Evolutionary conservation across 2,888 invertebrate species (phyloP).

Genomic region (Corythucha ciliata): DNA sequence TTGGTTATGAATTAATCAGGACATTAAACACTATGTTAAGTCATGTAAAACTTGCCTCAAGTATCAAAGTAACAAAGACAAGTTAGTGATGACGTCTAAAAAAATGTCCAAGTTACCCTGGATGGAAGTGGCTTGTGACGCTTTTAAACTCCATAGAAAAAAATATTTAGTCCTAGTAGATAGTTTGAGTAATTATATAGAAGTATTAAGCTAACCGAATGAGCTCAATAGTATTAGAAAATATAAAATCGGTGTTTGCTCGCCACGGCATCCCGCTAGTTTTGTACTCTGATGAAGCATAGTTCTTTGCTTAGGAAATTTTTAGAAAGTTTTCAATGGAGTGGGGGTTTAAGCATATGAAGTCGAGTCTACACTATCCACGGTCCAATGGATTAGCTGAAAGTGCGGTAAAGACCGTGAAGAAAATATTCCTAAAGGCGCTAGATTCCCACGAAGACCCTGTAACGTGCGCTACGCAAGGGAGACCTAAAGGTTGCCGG

Average conservation of each 20-base stretch:
- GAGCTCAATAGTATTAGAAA: slow-evolving; percentile 25
- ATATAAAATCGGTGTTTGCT: slow-evolving; percentile 30
- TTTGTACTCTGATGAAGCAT: slow-evolving; percentile 29
- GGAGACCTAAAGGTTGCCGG: no score
- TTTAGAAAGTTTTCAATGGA: slow-evolving; percentile 32
- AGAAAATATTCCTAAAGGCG: slow-evolving; percentile 14
- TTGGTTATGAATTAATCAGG: slow-evolving; percentile 32
- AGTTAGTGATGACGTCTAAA: slow-evolving; percentile 34
- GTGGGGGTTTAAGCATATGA: slow-evolving; percentile 30
- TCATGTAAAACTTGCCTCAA: slow-evolving; percentile 31
- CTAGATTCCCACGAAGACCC: slow-evolving; percentile 10
- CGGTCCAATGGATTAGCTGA: slow-evolving; percentile 32
- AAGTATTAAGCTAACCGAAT: slow-evolving; percentile 28
- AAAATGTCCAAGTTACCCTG: slow-evolving; percentile 35
- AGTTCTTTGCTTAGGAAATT: slow-evolving; percentile 29
- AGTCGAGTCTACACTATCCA: slow-evolving; percentile 33
- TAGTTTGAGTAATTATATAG: slow-evolving; percentile 33
- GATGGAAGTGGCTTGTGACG: slow-evolving; percentile 37
- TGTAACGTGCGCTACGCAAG: no score
- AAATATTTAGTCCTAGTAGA: slow-evolving; percentile 34
- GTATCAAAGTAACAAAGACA: slow-evolving; percentile 21
- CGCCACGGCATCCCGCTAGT: slow-evolving; percentile 32
- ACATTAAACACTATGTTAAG: slow-evolving; percentile 29
- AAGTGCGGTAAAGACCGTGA: slow-evolving; percentile 18
- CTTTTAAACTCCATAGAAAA: slow-evolving; percentile 34